These are phyloP conservation scores for Chaetoderma sp. DNA, from an alignment of 2,888 invertebrate species.

Conservation along the genomic window DNA sequence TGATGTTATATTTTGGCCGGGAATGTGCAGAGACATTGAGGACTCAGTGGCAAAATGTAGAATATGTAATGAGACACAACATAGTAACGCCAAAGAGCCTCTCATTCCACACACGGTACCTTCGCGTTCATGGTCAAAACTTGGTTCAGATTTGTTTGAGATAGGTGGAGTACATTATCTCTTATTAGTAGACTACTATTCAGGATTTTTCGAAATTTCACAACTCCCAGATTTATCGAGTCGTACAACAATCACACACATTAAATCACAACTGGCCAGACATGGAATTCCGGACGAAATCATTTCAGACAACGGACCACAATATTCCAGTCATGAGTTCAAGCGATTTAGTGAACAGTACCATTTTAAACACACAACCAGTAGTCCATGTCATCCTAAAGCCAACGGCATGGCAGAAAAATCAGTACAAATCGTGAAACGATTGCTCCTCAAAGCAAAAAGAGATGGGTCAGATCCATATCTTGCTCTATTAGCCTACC, in stretches of 20 bases:
- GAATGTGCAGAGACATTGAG: too few relatives aligned
- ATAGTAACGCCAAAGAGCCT: too few relatives aligned
- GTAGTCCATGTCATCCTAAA: neutral
- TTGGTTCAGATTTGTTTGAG: too few relatives aligned
- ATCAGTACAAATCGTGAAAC: conserved; percentile 5
- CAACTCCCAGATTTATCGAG: neutral
- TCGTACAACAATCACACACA: neutral
- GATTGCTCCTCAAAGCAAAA: neutral
- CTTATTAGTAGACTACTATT: too few relatives aligned
- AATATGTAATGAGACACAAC: too few relatives aligned
- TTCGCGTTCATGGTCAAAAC: too few relatives aligned
- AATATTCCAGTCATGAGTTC: conserved; percentile 15
- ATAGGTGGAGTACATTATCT: too few relatives aligned
- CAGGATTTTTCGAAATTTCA: too few relatives aligned
- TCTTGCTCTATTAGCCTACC: neutral
- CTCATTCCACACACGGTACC: too few relatives aligned
- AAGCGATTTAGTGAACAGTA: neutral
- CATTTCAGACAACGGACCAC: conserved; percentile 36
- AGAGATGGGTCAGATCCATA: neutral
- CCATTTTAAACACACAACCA: neutral
- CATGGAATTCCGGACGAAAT: conserved; percentile 30
- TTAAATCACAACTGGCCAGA: neutral
- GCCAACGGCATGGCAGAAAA: conserved; percentile 10
- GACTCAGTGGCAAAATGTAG: too few relatives aligned
- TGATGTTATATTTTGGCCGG: too few relatives aligned